phyloP scores from a whole-genome alignment of 2,888 invertebrate species.

The Caenorhabditis sp. region DNA sequence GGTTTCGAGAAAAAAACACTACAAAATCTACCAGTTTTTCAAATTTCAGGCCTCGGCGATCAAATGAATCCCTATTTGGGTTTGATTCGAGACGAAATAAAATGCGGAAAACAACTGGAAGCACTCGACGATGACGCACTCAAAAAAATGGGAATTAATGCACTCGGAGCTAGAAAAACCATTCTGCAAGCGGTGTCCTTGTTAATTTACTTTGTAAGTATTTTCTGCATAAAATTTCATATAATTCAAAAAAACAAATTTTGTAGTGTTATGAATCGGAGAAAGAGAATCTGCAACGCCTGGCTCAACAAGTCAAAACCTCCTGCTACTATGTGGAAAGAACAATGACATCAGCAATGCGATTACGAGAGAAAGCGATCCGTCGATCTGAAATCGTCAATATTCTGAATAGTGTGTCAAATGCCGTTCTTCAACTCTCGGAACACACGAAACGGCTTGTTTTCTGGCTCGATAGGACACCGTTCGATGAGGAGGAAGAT shows the following conservation, averaged over 20 bases:
- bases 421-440: constrained; percentile 89
- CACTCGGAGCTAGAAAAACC: constrained; percentile 95
- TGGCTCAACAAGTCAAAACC: constrained; percentile 91
- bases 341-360: constrained; percentile 61
- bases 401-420: constrained; percentile 72
- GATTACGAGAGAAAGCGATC: constrained; percentile 64
- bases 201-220: constrained; percentile 88
- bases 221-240: too few species aligned
- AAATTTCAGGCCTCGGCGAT: constrained; percentile 69
- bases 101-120: constrained; percentile 89
- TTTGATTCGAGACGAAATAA: constrained; percentile 67
- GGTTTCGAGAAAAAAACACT: constrained; percentile 46
- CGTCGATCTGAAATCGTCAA: constrained; percentile 66
- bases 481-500: constrained; percentile 86
- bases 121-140: constrained; percentile 92
- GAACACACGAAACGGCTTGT: constrained; percentile 92
- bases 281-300: constrained; percentile 93
- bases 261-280: constrained; percentile 93
- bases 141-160: constrained; percentile 90
- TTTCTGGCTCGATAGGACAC: constrained; percentile 92
- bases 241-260: background rate
- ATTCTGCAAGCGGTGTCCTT: constrained; percentile 94
- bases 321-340: constrained; percentile 84
- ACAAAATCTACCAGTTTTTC: background rate
- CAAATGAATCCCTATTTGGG: constrained; percentile 71